Conservation (phyloP, 1,140 invertebrate genomes). For the Apis dorsata region DNA sequence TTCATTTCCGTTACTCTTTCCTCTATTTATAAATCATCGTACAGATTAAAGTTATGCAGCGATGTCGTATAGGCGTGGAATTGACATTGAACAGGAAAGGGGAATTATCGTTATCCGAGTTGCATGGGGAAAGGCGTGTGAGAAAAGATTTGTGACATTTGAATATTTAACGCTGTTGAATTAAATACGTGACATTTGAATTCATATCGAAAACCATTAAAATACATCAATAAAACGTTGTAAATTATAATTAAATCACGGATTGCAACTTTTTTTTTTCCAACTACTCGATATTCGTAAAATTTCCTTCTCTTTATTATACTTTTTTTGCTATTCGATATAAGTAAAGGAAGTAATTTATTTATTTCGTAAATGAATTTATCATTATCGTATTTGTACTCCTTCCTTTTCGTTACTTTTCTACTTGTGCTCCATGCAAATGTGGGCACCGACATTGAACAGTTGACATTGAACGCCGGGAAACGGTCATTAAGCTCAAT, state of each 20-base stretch:
- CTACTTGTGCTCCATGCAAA: constrained; percentile 27
- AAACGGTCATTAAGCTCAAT: constrained; percentile 56
- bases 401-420: constrained; percentile 17
- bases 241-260: not conserved
- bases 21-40: not conserved
- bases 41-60: constrained; percentile 12
- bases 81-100: constrained; percentile 26
- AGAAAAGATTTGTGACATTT: constrained; percentile 6
- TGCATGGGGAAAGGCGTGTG: not conserved
- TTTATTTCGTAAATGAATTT: not conserved
- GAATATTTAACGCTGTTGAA: not conserved
- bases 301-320: too few relatives aligned
- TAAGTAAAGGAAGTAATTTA: not conserved
- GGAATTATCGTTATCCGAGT: constrained; percentile 5
- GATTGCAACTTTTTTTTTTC: not conserved
- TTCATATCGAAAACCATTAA: not conserved
- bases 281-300: too few relatives aligned
- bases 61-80: constrained; percentile 9
- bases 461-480: constrained; percentile 60
- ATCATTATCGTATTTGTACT: not conserved
- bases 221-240: not conserved
- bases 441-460: constrained; percentile 43
- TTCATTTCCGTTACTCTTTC: not conserved
- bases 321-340: too few relatives aligned
- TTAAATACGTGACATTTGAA: not conserved